Conservation (phyloP, 1,140 invertebrate species). For the Cotesia glomerata region DNA sequence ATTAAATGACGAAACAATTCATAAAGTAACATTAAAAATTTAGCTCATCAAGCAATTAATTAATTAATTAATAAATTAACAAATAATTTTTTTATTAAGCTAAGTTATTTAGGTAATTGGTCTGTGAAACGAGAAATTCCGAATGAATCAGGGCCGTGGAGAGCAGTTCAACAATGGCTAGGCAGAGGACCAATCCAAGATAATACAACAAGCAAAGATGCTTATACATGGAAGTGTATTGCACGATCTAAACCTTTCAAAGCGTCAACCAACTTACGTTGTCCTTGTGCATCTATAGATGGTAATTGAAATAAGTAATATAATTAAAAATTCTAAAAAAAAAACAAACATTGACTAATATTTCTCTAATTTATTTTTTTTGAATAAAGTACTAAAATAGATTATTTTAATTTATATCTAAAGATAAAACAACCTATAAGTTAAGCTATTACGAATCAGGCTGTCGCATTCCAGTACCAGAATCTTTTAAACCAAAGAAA, state of each 20-base stretch:
- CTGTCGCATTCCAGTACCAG: constrained; percentile 43
- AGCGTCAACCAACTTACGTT: constrained; percentile 42
- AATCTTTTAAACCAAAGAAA: constrained; percentile 58
- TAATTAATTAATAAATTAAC: not conserved
- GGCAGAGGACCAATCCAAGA: constrained; percentile 74
- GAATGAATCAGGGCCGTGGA: constrained; percentile 42
- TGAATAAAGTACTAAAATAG: not conserved
- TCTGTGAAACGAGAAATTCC: constrained; percentile 45
- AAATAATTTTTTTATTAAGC: constrained; percentile 32
- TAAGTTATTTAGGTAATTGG: constrained; percentile 58
- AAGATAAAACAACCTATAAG: constrained; percentile 66
- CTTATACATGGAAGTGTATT: constrained; percentile 72
- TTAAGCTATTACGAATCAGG: constrained; percentile 63
- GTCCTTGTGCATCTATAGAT: constrained; percentile 37
- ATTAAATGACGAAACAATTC: constrained; percentile 46
- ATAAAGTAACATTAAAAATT: constrained; percentile 6
- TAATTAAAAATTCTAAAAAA: not conserved
- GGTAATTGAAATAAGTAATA: constrained; percentile 30
- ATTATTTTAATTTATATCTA: constrained; percentile 27
- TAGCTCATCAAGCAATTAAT: not conserved
- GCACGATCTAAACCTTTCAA: constrained; percentile 46
- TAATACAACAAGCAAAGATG: constrained; percentile 74
- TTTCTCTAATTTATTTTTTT: not conserved
- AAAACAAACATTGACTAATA: not conserved
- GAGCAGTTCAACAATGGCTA: constrained; percentile 41